These are phyloP conservation scores for Carabus problematicus DNA, from an alignment of 2,888 invertebrate species.

Conservation along the genomic window DNA sequence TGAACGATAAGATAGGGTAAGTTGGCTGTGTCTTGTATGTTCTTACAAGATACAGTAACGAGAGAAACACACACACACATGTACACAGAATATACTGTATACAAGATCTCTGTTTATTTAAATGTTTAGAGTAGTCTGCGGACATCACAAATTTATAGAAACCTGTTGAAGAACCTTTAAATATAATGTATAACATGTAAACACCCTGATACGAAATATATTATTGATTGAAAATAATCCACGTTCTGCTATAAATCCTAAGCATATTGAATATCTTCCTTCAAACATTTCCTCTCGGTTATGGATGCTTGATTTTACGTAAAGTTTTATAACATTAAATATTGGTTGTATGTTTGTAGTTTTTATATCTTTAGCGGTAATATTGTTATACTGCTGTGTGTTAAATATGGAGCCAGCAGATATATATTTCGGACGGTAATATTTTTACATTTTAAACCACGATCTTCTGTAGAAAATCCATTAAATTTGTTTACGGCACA, in stretches of 20 bases:
- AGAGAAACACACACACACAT: no score
- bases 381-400: no score
- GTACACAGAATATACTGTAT: no score
- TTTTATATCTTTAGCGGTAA: neutral
- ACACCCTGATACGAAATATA: slow-evolving; percentile 37
- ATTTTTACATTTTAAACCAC: no score
- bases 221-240: slow-evolving; percentile 24
- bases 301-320: no score
- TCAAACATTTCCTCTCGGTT: neutral
- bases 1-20: no score
- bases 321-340: neutral
- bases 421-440: no score
- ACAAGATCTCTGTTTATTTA: neutral
- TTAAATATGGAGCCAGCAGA: no score
- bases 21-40: no score
- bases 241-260: neutral
- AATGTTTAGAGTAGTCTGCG: slow-evolving; percentile 36
- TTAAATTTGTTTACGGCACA: no score
- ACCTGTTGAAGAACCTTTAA: slow-evolving; percentile 32
- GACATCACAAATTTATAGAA: slow-evolving; percentile 35
- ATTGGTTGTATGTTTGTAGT: neutral
- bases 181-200: slow-evolving; percentile 42
- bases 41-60: no score
- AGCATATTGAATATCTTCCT: neutral
- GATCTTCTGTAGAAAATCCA: no score